These are phyloP conservation scores for Mirza zaza DNA, from an alignment of 2,113 vertebrate species.

Conservation along the genomic window DNA sequence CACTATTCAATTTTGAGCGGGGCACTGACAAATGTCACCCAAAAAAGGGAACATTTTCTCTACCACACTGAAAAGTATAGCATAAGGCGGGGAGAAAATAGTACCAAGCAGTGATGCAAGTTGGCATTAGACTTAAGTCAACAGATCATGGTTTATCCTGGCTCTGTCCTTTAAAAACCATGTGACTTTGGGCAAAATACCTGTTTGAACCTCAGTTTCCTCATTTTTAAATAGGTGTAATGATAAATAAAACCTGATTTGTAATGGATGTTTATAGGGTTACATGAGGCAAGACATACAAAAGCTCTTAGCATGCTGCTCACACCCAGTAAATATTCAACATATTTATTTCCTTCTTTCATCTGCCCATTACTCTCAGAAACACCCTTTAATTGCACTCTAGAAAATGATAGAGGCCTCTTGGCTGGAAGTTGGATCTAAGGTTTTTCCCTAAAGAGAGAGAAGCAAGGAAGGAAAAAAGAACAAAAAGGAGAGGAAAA, in stretches of 20 bases:
- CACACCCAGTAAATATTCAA: background rate
- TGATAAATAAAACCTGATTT: background rate
- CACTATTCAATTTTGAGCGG: background rate
- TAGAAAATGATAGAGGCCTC: background rate
- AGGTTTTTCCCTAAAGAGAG: background rate
- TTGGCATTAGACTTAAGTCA: background rate
- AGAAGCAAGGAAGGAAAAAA: background rate
- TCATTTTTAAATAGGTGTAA: background rate
- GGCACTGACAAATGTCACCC: background rate
- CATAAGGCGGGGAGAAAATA: background rate
- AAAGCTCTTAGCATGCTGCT: background rate
- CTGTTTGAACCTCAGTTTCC: background rate
- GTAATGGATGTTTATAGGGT: background rate
- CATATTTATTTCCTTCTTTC: background rate
- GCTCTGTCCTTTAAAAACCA: background rate
- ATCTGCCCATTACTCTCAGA: background rate
- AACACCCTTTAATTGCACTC: background rate
- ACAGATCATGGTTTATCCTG: background rate
- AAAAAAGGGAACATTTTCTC: background rate
- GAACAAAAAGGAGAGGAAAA: no score
- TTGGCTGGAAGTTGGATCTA: background rate
- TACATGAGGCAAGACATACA: background rate
- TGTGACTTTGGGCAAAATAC: background rate
- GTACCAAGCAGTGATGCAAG: background rate
- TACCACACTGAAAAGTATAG: background rate